These are phyloP conservation scores for Abramis brama DNA, from an alignment of 2,113 vertebrate species.

Conservation along the genomic window DNA sequence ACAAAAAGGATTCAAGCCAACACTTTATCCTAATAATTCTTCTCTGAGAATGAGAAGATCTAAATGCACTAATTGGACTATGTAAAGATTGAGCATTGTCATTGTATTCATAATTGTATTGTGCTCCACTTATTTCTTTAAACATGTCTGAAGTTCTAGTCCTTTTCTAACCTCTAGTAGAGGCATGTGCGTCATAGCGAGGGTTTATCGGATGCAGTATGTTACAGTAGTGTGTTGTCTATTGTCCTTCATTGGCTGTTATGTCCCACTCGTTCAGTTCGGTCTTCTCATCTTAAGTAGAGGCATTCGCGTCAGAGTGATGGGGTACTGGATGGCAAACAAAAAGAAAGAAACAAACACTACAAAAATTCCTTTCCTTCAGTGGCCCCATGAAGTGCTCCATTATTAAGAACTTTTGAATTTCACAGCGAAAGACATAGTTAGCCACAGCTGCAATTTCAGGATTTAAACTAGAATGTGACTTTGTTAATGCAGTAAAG, in stretches of 20 bases:
- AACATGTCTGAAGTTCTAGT: no score
- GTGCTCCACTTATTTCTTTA: no score
- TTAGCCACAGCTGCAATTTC: background rate
- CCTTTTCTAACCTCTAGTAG: constrained; percentile 1
- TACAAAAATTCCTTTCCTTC: background rate
- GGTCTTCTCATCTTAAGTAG: background rate
- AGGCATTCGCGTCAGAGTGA: background rate
- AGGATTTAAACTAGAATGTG: constrained; percentile 5
- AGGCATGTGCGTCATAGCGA: constrained; percentile 17
- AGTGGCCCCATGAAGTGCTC: background rate
- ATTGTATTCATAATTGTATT: no score
- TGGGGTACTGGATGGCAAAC: constrained; percentile 13
- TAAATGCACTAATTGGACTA: constrained; percentile 18
- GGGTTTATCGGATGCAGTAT: background rate
- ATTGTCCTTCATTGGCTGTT: background rate
- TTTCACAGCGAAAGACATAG: background rate
- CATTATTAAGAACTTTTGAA: background rate
- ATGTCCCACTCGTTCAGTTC: background rate
- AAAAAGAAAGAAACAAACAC: background rate
- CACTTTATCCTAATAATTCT: background rate
- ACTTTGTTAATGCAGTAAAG: background rate
- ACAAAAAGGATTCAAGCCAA: background rate
- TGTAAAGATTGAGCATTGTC: background rate
- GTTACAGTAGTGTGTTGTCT: background rate
- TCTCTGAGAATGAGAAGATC: background rate